Conservation (phyloP, 2,888 invertebrate species). For the Hydriomena furcata region DNA sequence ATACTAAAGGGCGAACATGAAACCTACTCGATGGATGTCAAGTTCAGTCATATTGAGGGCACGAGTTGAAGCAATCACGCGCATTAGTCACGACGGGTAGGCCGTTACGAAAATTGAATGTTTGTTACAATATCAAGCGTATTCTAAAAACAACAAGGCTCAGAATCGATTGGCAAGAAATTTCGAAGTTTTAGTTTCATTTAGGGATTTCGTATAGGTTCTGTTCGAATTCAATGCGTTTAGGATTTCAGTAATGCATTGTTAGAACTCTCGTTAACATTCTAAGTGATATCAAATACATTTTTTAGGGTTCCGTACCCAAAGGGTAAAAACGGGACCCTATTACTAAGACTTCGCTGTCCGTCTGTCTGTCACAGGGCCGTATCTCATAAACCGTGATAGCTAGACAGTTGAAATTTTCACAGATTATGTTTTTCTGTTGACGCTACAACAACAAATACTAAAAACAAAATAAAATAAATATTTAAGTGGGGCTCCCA, state of each 20-base stretch:
- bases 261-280: background rate
- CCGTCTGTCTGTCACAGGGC: too few relatives aligned
- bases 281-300: too few relatives aligned
- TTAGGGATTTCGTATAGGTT: constrained; percentile 8
- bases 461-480: too few relatives aligned
- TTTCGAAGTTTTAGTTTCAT: constrained; percentile 4
- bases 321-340: too few relatives aligned
- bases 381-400: too few relatives aligned
- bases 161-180: constrained; percentile 4
- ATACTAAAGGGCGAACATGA: constrained; percentile 33
- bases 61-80: constrained; percentile 53
- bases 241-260: background rate
- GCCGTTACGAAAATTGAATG: constrained; percentile 22
- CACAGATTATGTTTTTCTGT: too few relatives aligned
- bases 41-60: constrained; percentile 67
- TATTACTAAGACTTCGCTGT: too few relatives aligned
- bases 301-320: background rate
- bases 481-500: too few relatives aligned
- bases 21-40: constrained; percentile 60
- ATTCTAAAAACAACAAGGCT: constrained; percentile 5
- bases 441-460: too few relatives aligned
- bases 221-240: constrained; percentile 5
- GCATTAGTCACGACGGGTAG: constrained; percentile 51
- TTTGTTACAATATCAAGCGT: constrained; percentile 11
- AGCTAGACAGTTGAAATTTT: too few relatives aligned